phyloP scores from a whole-genome alignment of 2,797 vertebrate species.

The Vireo griseus region DNA sequence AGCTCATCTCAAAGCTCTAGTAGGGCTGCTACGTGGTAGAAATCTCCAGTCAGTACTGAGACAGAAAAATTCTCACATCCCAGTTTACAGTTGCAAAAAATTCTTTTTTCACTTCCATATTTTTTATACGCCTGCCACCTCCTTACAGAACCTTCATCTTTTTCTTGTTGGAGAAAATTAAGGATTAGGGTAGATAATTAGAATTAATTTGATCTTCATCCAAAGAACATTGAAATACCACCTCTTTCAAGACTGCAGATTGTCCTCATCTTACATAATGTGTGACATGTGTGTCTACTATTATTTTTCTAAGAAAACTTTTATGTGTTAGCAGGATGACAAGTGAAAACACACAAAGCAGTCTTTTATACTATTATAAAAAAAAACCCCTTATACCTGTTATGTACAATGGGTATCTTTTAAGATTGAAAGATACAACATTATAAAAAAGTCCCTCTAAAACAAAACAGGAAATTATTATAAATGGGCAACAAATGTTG shows the following conservation, averaged over 20 bases:
- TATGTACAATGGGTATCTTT: background rate
- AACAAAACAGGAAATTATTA: background rate
- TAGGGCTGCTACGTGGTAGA: background rate
- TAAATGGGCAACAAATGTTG: fast-evolving
- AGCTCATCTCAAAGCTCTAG: background rate
- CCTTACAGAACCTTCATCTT: background rate
- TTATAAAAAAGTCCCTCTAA: background rate
- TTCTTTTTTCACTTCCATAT: fast-evolving
- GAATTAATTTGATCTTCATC: background rate
- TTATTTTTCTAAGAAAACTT: background rate
- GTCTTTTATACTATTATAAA: background rate
- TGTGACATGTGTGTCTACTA: background rate
- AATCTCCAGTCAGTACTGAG: background rate
- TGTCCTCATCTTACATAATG: background rate
- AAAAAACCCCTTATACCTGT: background rate
- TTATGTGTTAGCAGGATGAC: background rate
- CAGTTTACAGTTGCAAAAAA: background rate
- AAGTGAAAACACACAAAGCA: background rate
- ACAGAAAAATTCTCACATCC: background rate
- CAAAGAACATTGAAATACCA: background rate
- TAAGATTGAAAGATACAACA: background rate
- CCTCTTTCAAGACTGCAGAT: background rate
- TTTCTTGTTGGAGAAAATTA: background rate
- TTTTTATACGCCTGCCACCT: background rate
- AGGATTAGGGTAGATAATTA: background rate